phyloP scores from a whole-genome alignment of 2,113 vertebrate species.

The Conger conger region DNA sequence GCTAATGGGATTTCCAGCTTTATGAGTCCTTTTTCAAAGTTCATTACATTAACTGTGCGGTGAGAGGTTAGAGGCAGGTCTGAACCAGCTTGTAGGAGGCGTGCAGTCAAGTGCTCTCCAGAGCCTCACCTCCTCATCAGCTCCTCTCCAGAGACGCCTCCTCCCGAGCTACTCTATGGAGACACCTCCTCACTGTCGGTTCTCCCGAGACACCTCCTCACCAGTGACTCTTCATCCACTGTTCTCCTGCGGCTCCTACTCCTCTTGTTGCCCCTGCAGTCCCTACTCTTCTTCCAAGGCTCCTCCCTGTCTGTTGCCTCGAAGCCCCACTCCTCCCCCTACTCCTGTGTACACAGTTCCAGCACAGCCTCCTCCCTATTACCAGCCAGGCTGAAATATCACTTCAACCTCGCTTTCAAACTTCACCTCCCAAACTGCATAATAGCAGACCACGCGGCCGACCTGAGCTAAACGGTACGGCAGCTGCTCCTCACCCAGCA shows the following conservation, averaged over 20 bases:
- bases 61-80: conserved; percentile 22
- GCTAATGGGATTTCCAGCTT: conserved; percentile 51
- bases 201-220: no score
- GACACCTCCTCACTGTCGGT: no score
- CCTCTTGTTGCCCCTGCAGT: not conserved
- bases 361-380: not conserved
- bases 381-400: no score
- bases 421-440: no score
- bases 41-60: conserved; percentile 45
- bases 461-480: not conserved
- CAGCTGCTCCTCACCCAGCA: conserved; percentile 58
- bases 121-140: no score
- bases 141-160: not conserved
- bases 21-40: conserved; percentile 39
- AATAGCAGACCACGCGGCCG: not conserved
- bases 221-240: not conserved
- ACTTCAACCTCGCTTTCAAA: no score
- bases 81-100: conserved; percentile 33
- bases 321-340: no score
- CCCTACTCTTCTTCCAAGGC: not conserved
- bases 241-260: not conserved
- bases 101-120: conserved; percentile 14
- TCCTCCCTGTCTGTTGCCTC: not conserved
- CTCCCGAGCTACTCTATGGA: no score
- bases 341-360: not conserved